Conservation (phyloP, 2,797 vertebrate species). For the Sebastes matsubarae region DNA sequence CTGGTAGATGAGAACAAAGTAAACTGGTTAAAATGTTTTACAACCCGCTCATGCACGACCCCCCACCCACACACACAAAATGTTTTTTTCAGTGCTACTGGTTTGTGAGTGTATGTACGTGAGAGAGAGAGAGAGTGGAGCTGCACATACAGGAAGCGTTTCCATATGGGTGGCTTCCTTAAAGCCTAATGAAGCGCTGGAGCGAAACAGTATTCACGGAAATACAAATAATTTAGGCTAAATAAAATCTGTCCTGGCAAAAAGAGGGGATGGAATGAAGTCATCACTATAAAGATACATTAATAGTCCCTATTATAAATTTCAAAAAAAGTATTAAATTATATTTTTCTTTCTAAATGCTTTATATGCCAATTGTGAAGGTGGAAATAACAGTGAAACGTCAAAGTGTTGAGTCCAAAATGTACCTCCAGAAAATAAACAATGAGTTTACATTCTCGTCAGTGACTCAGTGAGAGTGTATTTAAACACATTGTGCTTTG, state of each 20-base stretch:
- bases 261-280: background rate
- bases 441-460: background rate
- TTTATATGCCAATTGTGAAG: background rate
- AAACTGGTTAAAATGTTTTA: conserved; percentile 4
- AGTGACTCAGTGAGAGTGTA: background rate
- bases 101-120: background rate
- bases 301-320: background rate
- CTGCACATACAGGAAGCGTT: conserved; percentile 28
- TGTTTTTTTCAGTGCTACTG: background rate
- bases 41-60: background rate
- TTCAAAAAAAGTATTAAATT: background rate
- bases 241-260: background rate
- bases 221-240: conserved; percentile 19
- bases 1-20: background rate
- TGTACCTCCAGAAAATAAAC: background rate
- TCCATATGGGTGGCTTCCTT: conserved; percentile 48
- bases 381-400: rapidly evolving
- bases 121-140: background rate
- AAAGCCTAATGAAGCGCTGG: conserved; percentile 36
- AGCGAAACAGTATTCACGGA: conserved; percentile 8
- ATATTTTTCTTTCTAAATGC: background rate
- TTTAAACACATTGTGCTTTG: background rate
- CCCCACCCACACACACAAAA: conserved; percentile 7
- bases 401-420: rapidly evolving
- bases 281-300: background rate